Evolutionary conservation across 1,140 invertebrate genomes (phyloP).

Genomic region (Eurosta solidaginis): DNA sequence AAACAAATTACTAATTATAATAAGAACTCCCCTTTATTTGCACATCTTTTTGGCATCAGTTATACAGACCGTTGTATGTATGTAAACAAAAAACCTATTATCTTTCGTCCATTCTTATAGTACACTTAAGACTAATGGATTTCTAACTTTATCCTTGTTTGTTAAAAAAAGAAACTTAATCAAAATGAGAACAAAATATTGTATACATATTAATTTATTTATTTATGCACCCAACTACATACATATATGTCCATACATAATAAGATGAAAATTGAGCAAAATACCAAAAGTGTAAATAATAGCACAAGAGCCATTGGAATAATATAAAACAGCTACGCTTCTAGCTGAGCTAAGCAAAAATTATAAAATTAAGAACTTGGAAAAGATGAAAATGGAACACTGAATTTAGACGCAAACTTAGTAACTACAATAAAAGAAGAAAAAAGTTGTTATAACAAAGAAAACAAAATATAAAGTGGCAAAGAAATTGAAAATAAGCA

Average conservation of each 20-base stretch:
- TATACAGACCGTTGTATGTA: background rate
- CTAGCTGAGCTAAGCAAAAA: background rate
- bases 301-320: background rate
- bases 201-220: background rate
- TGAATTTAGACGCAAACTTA: too few relatives aligned
- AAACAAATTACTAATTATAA: too few relatives aligned
- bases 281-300: slow-evolving; percentile 22
- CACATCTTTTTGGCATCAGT: too few relatives aligned
- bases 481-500: background rate
- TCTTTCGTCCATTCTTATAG: too few relatives aligned
- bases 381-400: background rate
- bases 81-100: background rate
- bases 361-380: background rate
- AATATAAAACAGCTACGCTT: background rate
- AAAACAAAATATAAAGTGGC: background rate
- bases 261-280: background rate
- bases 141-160: slow-evolving; percentile 17
- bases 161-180: slow-evolving; percentile 3
- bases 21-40: too few relatives aligned
- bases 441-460: too few relatives aligned
- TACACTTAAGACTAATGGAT: slow-evolving; percentile 23
- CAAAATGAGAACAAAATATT: slow-evolving; percentile 13
- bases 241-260: too few relatives aligned
- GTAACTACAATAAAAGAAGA: background rate
- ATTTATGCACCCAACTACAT: too few relatives aligned